Conservation (phyloP, 2,888 invertebrate species). For the Nasonovia ribisnigri region DNA sequence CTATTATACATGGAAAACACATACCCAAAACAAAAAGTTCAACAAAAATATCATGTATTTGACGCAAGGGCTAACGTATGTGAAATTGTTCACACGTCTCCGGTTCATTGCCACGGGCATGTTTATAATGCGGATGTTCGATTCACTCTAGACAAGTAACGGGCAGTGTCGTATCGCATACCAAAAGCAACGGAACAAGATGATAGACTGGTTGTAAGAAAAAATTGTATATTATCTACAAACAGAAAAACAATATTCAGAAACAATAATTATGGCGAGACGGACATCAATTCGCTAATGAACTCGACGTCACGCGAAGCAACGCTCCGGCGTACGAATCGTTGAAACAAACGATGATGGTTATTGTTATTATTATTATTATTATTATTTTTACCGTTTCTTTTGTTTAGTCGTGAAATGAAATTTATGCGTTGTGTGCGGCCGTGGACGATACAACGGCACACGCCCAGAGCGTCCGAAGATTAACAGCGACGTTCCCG, state of each 20-base stretch:
- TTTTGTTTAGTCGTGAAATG: background rate
- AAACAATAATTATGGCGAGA: background rate
- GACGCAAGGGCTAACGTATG: conserved; percentile 87
- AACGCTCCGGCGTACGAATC: background rate
- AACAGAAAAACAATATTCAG: background rate
- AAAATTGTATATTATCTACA: background rate
- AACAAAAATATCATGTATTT: conserved; percentile 91
- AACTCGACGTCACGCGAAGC: background rate
- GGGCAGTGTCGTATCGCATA: background rate
- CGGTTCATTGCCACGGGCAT: conserved; percentile 58
- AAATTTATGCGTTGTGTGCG: background rate
- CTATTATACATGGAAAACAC: conserved; percentile 70
- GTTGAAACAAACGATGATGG: background rate
- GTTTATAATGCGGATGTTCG: background rate
- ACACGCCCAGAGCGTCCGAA: background rate
- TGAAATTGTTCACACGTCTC: conserved; percentile 72
- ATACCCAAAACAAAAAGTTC: conserved; percentile 92
- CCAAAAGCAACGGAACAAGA: background rate
- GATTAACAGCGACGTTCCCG: background rate
- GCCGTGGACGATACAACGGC: background rate
- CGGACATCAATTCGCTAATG: background rate
- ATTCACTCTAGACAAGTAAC: background rate
- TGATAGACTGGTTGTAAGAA: background rate
- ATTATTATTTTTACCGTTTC: conserved; percentile 1
- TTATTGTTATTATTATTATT: background rate